Evolutionary conservation across 2,888 invertebrate genomes (phyloP).

Genomic region (Subacronicta megacephala): DNA sequence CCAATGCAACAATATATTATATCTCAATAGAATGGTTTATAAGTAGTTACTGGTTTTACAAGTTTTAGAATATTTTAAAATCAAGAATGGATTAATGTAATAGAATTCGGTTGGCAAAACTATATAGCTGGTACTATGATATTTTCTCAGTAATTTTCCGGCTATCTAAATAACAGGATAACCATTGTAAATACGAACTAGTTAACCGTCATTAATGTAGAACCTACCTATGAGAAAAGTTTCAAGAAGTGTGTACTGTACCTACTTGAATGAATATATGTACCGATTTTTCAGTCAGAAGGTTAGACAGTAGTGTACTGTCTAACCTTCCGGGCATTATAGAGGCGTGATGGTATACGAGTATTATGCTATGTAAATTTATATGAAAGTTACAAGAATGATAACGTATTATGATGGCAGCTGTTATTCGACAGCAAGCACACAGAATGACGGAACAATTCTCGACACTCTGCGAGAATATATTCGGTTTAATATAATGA

Average conservation of each 20-base stretch:
- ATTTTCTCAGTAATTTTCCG: too few species aligned
- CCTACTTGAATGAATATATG: too few species aligned
- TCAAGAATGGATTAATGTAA: background rate
- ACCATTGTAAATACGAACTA: too few species aligned
- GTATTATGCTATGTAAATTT: slow-evolving; percentile 5
- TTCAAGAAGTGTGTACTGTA: too few species aligned
- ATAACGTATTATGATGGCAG: slow-evolving; percentile 27
- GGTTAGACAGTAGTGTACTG: too few species aligned
- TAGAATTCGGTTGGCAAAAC: background rate
- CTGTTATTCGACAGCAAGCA: slow-evolving; percentile 21
- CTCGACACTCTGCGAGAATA: background rate
- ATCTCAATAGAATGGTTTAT: background rate
- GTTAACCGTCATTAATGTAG: too few species aligned
- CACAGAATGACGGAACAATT: slow-evolving; percentile 6
- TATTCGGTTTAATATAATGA: too few species aligned
- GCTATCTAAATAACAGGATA: too few species aligned
- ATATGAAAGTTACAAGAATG: slow-evolving; percentile 21
- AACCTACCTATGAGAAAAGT: too few species aligned
- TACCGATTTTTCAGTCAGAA: too few species aligned
- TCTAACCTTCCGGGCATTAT: slow-evolving; percentile 1
- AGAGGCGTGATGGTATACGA: slow-evolving; percentile 2
- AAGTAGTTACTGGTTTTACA: slow-evolving; percentile 27
- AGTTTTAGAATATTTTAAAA: slow-evolving; percentile 13
- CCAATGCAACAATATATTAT: too few species aligned
- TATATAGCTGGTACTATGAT: too few species aligned